These are phyloP conservation scores for Aegithalos caudatus DNA, from an alignment of 2,113 vertebrate genomes.

Conservation along the genomic window DNA sequence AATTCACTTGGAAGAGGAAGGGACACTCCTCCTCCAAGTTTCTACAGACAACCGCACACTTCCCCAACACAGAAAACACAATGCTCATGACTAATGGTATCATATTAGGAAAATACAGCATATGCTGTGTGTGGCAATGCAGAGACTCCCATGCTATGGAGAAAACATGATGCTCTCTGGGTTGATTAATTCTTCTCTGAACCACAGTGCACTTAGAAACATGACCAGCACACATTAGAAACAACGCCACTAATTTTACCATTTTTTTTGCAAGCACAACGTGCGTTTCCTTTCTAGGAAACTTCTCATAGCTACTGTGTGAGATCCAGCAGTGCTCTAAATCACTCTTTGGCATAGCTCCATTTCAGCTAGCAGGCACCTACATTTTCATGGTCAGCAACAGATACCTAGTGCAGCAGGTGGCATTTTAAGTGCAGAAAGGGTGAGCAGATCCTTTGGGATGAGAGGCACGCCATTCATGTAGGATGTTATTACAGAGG, in stretches of 20 bases:
- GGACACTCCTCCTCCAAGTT: not conserved
- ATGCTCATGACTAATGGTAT: rapidly evolving
- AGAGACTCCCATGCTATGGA: not conserved
- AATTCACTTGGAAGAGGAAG: not conserved
- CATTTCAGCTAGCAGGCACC: not conserved
- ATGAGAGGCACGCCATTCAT: not conserved
- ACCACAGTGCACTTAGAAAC: not conserved
- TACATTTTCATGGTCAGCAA: not conserved
- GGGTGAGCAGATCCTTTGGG: not conserved
- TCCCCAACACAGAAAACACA: not conserved
- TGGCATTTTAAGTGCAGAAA: not conserved
- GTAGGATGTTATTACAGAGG: conserved; percentile 21
- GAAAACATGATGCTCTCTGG: not conserved
- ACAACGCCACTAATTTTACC: not conserved
- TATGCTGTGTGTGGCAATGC: not conserved
- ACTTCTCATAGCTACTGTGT: not conserved
- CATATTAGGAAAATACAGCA: not conserved
- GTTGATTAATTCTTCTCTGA: not conserved
- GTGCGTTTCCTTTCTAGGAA: not conserved
- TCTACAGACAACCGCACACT: not conserved
- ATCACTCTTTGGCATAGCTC: not conserved
- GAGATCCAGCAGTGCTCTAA: not conserved
- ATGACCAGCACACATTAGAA: not conserved
- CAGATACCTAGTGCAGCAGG: not conserved
- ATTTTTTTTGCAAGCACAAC: not conserved